Base-by-base conservation (phyloP, 1,140 invertebrate species). In the Dryas iulia region DNA sequence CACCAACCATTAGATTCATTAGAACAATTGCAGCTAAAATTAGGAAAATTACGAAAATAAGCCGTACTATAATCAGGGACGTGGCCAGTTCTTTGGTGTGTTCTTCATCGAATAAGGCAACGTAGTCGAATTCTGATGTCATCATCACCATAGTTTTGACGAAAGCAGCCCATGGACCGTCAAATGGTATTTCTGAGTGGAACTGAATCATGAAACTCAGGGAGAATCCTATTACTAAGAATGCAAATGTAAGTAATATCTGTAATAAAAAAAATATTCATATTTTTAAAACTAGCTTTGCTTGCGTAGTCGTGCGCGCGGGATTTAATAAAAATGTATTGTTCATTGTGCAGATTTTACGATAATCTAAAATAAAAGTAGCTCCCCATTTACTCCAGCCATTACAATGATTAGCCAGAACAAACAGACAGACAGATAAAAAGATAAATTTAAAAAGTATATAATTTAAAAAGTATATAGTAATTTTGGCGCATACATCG, bases 1-100 rank as follows among this genome's bases (percentile, higher is more conserved):
- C 88, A 73, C 94, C 94, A 7, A 95, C 93, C 84, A 95, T 92
- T 33, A 94, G 77, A 75, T 94, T 94, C 93, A 94, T 94, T 12
- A 95, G 80, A 2, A 95, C 94, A 52, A 95, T 94, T 35, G 94
- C 93, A n/a, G 93, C 93, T n/a, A 94, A 77, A 33, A 95, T 90
- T 3, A 94, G 83, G 69, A 95, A 95, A 26, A 93, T 70, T 2
- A 95, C 74, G 73, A 95, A 95, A 11, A 95, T 90, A 8, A 94
- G 66, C 52, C 93, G 86, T 2, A 90, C 82, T 64, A 93, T 86
- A 33, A 84, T 63, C 6, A 89, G 61, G 11, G 84, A 86, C 54
- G 81, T 80, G 1, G 83, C 83, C 0, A 87, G 68, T 56, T 87
- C 62, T 60, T 71, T 68, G n/a, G 74, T 71, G 71, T 86, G 79